Percentiles rank a stretch among this genome's conserved stretches.
Conservation (phyloP, 2,888 invertebrate genomes). For the Syrista parreyssii region DNA sequence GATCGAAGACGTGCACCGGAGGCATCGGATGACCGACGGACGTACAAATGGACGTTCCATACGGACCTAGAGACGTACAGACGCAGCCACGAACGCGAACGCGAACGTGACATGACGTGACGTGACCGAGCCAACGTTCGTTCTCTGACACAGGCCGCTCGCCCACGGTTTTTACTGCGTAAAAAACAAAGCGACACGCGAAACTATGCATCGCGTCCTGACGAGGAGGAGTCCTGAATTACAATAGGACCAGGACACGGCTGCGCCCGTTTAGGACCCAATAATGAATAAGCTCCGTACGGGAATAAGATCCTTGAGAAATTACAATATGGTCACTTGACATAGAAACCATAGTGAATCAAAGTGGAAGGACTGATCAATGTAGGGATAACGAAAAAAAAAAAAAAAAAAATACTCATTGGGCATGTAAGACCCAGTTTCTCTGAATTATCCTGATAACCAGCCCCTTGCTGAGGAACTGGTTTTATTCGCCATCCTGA, state of each 20-base stretch:
- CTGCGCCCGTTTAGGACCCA: neutral
- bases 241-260: conserved; percentile 34
- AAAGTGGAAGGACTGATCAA: neutral
- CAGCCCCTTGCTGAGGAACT: neutral
- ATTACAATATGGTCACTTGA: neutral
- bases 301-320: neutral
- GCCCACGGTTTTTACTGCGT: conserved; percentile 49
- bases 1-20: conserved; percentile 44
- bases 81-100: conserved; percentile 31
- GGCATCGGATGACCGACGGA: conserved; percentile 38
- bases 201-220: conserved; percentile 56
- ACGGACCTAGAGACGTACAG: neutral
- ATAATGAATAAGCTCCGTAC: neutral
- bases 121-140: conserved; percentile 34
- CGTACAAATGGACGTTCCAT: conserved; percentile 30
- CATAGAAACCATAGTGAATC: neutral
- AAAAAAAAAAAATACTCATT: neutral
- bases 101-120: conserved; percentile 51
- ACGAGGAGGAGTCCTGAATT: conserved; percentile 54
- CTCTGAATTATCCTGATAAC: neutral
- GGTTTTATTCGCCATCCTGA: neutral
- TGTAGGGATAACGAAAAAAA: neutral
- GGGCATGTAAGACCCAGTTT: neutral
- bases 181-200: conserved; percentile 51
- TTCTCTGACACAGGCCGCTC: conserved; percentile 39